Percentiles rank a stretch among this genome's conserved stretches.
Evolutionary conservation across 2,113 vertebrate genomes (phyloP).

Genomic region (Struthio camelus): DNA sequence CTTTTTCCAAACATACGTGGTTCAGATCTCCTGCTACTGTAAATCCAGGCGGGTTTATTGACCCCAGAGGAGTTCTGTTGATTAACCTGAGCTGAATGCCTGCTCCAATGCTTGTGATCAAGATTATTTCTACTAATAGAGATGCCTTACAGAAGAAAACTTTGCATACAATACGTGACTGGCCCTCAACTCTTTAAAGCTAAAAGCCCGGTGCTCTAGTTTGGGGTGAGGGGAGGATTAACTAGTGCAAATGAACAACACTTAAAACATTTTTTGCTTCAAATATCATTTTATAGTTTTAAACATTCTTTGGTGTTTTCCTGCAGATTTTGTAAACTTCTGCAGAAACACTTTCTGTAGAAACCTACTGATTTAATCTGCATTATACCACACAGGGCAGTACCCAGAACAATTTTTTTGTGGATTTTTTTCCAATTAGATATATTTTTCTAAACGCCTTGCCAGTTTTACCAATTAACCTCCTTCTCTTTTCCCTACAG

Average conservation of each 20-base stretch:
- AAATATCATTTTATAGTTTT: background rate
- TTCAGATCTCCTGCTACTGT: constrained; percentile 3
- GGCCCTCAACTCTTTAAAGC: background rate
- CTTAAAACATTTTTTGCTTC: background rate
- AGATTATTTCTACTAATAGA: constrained; percentile 9
- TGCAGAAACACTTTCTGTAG: background rate
- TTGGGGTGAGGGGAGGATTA: fast-evolving
- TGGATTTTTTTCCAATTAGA: background rate
- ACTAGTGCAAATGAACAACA: background rate
- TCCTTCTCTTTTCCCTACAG: background rate
- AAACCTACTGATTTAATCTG: background rate
- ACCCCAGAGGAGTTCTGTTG: constrained; percentile 30
- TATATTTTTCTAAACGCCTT: background rate
- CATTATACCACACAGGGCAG: background rate
- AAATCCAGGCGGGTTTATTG: constrained; percentile 42
- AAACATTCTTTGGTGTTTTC: constrained; percentile 14
- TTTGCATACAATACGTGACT: background rate
- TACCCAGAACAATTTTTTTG: background rate
- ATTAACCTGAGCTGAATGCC: constrained; percentile 14
- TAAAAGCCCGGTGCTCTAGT: background rate
- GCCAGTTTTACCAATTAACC: constrained; percentile 24
- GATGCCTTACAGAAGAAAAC: background rate
- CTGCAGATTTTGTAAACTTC: background rate
- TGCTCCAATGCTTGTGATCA: background rate
- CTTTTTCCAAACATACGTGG: background rate